Percentiles rank a stretch among this genome's conserved stretches.
phyloP scores from a whole-genome alignment of 2,888 invertebrate species.

The Drosophila rellima region DNA sequence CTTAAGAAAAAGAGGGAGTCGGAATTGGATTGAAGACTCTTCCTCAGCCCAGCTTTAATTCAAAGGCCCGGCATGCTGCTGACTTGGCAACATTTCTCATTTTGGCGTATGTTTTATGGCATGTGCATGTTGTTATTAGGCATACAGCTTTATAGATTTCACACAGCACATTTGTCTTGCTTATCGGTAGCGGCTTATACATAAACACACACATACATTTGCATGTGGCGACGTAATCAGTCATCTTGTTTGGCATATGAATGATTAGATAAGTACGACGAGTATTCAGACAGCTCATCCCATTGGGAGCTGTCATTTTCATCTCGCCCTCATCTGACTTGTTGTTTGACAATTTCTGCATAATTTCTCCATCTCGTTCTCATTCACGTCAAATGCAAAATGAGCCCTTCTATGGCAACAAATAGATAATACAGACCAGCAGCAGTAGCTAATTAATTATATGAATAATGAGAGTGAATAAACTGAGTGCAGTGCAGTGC shows the following conservation, averaged over 20 bases:
- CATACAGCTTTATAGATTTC: conserved; percentile 76
- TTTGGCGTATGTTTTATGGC: conserved; percentile 67
- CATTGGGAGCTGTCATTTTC: conserved; percentile 46
- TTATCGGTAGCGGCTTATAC: conserved; percentile 51
- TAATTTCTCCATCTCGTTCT: conserved; percentile 31
- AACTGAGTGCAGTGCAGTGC: background rate
- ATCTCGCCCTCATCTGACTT: conserved; percentile 24
- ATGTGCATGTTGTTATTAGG: conserved; percentile 72
- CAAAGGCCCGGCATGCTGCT: conserved; percentile 38
- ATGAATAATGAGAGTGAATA: background rate
- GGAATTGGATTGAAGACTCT: background rate
- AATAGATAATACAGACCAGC: conserved; percentile 51
- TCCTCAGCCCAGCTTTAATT: background rate
- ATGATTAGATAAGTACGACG: conserved; percentile 68
- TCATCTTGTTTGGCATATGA: conserved; percentile 75
- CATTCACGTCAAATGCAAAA: conserved; percentile 35
- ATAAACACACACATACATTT: conserved; percentile 1
- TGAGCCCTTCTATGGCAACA: conserved; percentile 47
- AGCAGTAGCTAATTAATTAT: conserved; percentile 7
- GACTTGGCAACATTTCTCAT: conserved; percentile 69
- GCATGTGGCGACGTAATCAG: conserved; percentile 72
- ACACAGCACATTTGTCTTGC: conserved; percentile 74
- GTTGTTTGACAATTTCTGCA: conserved; percentile 55
- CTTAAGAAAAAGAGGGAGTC: background rate
- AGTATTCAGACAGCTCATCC: conserved; percentile 21